Percentiles rank a stretch among this genome's conserved stretches.
Evolutionary conservation across 1,140 invertebrate genomes (phyloP).

Genomic region (Spodoptera litura): DNA sequence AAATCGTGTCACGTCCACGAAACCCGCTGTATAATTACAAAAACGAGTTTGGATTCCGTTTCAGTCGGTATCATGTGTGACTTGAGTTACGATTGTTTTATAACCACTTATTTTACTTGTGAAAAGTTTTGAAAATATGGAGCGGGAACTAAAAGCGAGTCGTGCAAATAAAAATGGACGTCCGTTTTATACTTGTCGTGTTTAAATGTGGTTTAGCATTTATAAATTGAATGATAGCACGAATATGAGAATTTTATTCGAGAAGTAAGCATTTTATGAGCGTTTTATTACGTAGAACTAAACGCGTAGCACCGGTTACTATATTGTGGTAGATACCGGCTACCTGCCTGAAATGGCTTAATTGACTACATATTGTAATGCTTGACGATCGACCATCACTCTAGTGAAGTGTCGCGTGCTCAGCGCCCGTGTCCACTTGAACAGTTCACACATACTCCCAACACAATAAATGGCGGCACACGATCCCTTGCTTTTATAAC

Average conservation of each 20-base stretch:
- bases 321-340: neutral
- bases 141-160: conserved; percentile 9
- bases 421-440: conserved; percentile 13
- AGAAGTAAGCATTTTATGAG: neutral
- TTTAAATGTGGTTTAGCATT: neutral
- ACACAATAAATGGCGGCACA: conserved; percentile 21
- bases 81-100: conserved; percentile 35
- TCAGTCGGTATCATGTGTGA: conserved; percentile 24
- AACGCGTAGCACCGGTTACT: neutral
- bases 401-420: conserved; percentile 16
- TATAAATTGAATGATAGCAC: conserved; percentile 8
- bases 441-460: conserved; percentile 10
- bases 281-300: neutral
- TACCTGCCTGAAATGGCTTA: conserved; percentile 21
- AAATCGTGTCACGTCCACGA: conserved; percentile 48
- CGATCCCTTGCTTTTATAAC: conserved; percentile 8
- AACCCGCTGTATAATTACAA: conserved; percentile 45
- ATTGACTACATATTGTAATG: conserved; percentile 35
- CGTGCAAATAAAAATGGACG: conserved; percentile 6
- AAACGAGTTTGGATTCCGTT: conserved; percentile 45
- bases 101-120: conserved; percentile 26
- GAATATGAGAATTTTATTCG: too few species aligned
- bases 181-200: neutral
- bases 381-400: conserved; percentile 35
- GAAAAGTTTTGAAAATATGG: conserved; percentile 26